phyloP scores from a whole-genome alignment of 2,888 invertebrate species.

The Tenthredo mesomela region DNA sequence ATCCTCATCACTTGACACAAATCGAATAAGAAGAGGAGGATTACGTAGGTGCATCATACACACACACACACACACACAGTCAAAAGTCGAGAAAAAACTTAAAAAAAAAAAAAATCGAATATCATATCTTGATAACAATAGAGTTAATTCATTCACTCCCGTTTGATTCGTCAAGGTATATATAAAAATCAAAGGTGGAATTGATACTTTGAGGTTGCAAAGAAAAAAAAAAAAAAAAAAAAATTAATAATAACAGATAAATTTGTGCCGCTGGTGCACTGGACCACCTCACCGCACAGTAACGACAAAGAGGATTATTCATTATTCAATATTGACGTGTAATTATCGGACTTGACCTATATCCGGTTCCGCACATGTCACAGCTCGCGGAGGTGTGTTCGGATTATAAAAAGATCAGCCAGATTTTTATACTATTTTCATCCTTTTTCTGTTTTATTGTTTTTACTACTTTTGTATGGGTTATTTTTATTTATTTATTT shows the following conservation, averaged over 20 bases:
- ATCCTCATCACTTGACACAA: conserved; percentile 43
- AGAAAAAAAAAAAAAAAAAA: no score
- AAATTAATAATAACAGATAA: no score
- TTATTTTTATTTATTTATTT: not conserved
- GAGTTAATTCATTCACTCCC: not conserved
- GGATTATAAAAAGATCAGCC: not conserved
- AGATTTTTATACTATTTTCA: not conserved
- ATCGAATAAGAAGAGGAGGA: conserved; percentile 23
- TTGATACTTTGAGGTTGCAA: no score
- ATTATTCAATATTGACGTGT: conserved; percentile 10
- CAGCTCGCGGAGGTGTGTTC: not conserved
- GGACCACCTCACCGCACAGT: no score
- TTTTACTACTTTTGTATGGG: not conserved
- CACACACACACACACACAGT: not conserved
- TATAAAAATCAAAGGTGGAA: not conserved
- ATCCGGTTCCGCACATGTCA: not conserved
- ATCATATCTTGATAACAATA: not conserved
- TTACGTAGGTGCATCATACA: not conserved
- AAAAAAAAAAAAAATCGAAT: no score
- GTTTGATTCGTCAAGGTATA: not conserved
- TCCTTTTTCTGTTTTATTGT: not conserved
- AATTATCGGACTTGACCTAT: not conserved
- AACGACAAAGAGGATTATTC: not conserved
- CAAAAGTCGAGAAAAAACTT: not conserved
- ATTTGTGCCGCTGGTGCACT: no score